Evolutionary conservation across 2,888 invertebrate species (phyloP), one percentile per base, ranked within the genome.

Genomic region (Melipona bicolor): DNA sequence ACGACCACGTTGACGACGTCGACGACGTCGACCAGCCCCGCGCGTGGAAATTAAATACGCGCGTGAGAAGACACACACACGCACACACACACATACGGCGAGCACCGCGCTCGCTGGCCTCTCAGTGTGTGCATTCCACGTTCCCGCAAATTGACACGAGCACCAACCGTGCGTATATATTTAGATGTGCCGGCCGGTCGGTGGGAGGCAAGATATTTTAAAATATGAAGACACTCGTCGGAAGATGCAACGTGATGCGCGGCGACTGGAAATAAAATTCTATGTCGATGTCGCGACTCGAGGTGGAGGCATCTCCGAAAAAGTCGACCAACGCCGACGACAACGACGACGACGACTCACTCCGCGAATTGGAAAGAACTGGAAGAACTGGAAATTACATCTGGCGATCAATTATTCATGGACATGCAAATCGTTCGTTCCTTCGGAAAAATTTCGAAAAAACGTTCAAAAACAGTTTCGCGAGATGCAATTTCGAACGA

Each of bases 191-290:
- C 71, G 59, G 64, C 50, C 69, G 61, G 65, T 62, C 69, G 69
- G 79, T 67, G 71, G 81, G 81, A 75, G 84, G 68, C 68, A 78
- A 81, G 86, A 89, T 89, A 89, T 88, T 89, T 89, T 86, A 83
- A 89, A 89, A 89, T 86, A 83, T 79, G 78, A 80, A 76, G 75
- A 59, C 59, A 77, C 84, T 36, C 59, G 72, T 50, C n/a, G 75
- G 65, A 76, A 21, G 79, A 85, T 86, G 89, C 86, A 88, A 89
- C 76, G 73, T 64, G 68, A 76, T 79, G 49, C 62, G n/a, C 11
- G 1, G 43, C 13, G 27, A 56, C 75, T 79, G 76, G 77, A 84
- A 77, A 80, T 81, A 81, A 81, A 84, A 77, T 78, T 71, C 36
- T 21, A 54, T n/a, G n/a, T 69, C 69, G 32, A 32, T 69, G 13